Percentiles rank a stretch among this genome's conserved stretches.
These are phyloP conservation scores for Spinibarbus caldwelli DNA, from an alignment of 2,797 vertebrate genomes.

Conservation along the genomic window DNA sequence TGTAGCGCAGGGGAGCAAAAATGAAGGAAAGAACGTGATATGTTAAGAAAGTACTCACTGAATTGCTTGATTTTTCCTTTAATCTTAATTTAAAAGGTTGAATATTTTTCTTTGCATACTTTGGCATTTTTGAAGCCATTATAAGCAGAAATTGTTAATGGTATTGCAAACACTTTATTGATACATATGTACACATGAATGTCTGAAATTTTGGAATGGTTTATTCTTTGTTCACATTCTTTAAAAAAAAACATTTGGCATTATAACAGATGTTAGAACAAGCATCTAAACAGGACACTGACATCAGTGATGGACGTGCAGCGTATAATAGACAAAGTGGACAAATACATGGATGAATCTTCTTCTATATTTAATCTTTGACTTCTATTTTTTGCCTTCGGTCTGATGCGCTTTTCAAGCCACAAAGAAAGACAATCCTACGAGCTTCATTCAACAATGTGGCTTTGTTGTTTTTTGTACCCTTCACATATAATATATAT, in stretches of 20 bases:
- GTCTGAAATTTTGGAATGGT: not conserved
- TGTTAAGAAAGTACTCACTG: not conserved
- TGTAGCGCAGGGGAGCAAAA: slow-evolving; percentile 1
- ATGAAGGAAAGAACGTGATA: not conserved
- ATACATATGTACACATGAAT: slow-evolving; percentile 29
- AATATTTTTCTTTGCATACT: slow-evolving; percentile 31
- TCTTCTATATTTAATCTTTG: not conserved
- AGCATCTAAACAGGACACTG: not conserved
- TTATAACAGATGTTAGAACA: slow-evolving; percentile 2
- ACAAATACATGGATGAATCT: not conserved
- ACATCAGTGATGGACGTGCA: not conserved
- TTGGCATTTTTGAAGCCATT: slow-evolving; percentile 21
- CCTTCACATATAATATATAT: slow-evolving; percentile 60
- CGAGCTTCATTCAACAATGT: not conserved
- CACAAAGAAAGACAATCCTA: slow-evolving; percentile 28
- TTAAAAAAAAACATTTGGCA: not conserved
- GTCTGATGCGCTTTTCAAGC: slow-evolving; percentile 13
- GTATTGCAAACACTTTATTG: slow-evolving; percentile 7
- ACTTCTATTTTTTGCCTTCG: slow-evolving; percentile 14
- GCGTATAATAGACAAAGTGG: not conserved
- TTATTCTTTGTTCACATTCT: not conserved
- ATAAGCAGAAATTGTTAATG: slow-evolving; percentile 36
- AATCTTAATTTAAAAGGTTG: slow-evolving; percentile 4
- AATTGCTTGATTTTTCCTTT: not conserved
- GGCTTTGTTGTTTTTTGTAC: slow-evolving; percentile 37